Percentiles rank a stretch among this genome's conserved stretches.
Evolutionary conservation across 2,888 invertebrate genomes (phyloP).

Genomic region (Phengaris alcon): DNA sequence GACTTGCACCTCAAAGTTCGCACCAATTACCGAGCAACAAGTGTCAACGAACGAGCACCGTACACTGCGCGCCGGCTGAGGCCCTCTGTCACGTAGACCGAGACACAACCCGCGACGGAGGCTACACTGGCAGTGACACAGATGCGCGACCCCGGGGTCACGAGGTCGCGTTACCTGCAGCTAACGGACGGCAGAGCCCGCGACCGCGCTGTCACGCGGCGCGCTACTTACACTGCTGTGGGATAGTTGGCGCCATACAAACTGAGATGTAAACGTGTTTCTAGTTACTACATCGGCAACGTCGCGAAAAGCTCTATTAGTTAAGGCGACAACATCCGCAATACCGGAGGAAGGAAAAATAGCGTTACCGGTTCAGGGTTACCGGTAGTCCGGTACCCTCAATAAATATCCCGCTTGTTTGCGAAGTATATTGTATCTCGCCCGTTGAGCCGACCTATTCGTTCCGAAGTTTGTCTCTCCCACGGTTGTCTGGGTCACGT

Average conservation of each 20-base stretch:
- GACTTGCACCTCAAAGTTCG: neutral
- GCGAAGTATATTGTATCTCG: neutral
- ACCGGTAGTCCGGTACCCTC: no score
- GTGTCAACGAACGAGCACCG: conserved; percentile 2
- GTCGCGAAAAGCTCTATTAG: neutral
- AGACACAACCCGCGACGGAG: neutral
- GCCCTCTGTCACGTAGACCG: neutral
- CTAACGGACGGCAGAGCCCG: neutral
- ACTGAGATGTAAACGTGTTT: neutral
- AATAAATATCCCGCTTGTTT: no score
- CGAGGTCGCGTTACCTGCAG: conserved; percentile 22
- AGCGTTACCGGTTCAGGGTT: no score
- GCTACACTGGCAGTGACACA: conserved; percentile 10
- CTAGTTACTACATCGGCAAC: neutral
- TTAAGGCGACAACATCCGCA: neutral
- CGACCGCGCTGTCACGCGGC: neutral
- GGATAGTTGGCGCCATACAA: neutral
- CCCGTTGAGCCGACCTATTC: neutral
- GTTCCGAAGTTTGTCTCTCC: neutral
- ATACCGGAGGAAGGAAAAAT: no score
- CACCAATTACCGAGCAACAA: conserved; percentile 19
- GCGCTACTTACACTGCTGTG: neutral
- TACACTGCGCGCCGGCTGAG: neutral
- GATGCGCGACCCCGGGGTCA: conserved; percentile 21
- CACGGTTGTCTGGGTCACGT: conserved; percentile 1